Percentiles rank a stretch among this genome's conserved stretches.
These are phyloP conservation scores for Xenopus borealis DNA, from an alignment of 2,113 vertebrate species.

Conservation along the genomic window DNA sequence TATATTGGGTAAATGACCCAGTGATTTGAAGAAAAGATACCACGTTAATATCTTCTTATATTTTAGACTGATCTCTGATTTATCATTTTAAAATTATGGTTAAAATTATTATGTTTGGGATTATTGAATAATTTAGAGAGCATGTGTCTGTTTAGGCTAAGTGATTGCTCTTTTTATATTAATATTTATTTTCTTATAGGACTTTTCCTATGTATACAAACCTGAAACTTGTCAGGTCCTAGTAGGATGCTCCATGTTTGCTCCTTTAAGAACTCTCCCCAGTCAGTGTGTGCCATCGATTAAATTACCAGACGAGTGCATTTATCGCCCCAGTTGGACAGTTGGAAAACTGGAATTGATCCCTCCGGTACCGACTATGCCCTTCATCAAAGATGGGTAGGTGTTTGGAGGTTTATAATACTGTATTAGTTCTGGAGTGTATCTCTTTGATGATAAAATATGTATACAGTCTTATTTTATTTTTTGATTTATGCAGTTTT, in stretches of 20 bases:
- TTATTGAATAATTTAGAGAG: too few species aligned
- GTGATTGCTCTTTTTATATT: not conserved
- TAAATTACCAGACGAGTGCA: slow-evolving; percentile 87
- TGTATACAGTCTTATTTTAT: too few species aligned
- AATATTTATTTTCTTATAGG: slow-evolving; percentile 64
- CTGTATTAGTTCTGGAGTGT: not conserved
- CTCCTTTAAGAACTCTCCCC: slow-evolving; percentile 88
- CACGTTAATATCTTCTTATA: too few species aligned
- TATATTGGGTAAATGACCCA: too few species aligned
- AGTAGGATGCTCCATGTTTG: slow-evolving; percentile 95
- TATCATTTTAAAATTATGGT: too few species aligned
- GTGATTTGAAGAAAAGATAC: too few species aligned
- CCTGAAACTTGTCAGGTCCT: slow-evolving; percentile 86
- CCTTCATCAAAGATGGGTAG: slow-evolving; percentile 93
- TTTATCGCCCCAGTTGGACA: slow-evolving; percentile 91
- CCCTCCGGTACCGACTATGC: slow-evolving; percentile 79
- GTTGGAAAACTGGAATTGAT: slow-evolving; percentile 90
- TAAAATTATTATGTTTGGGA: too few species aligned
- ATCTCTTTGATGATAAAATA: slow-evolving; percentile 24
- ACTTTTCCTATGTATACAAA: slow-evolving; percentile 95
- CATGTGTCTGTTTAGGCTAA: not conserved
- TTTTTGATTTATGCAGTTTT: too few species aligned
- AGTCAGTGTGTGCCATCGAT: slow-evolving; percentile 89
- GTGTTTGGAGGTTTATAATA: not conserved
- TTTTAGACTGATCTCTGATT: too few species aligned